Evolutionary conservation across 1,140 invertebrate species (phyloP).

Genomic region (Nautilus pompilius): DNA sequence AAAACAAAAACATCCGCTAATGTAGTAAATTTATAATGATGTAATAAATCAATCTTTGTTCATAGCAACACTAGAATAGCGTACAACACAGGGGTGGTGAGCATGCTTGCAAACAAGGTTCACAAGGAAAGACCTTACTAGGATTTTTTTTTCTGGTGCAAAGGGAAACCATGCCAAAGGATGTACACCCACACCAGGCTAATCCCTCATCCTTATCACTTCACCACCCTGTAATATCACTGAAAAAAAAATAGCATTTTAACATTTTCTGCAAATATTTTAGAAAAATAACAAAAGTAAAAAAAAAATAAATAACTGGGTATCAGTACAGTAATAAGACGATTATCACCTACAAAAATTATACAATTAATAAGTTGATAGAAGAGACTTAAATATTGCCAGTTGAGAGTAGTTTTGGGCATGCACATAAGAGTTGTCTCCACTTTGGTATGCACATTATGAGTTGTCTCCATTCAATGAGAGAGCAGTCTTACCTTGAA

Average conservation of each 20-base stretch:
- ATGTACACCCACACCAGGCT: too few relatives aligned
- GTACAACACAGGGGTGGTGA: too few relatives aligned
- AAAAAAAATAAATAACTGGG: neutral
- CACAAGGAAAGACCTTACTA: neutral
- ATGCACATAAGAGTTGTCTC: too few relatives aligned
- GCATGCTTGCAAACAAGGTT: neutral
- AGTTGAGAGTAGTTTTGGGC: too few relatives aligned
- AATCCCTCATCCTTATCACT: too few relatives aligned
- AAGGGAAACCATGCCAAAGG: too few relatives aligned
- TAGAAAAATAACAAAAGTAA: neutral
- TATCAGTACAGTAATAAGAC: neutral
- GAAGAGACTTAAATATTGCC: too few relatives aligned
- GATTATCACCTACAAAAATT: neutral
- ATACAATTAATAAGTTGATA: neutral
- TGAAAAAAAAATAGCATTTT: neutral
- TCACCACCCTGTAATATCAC: neutral
- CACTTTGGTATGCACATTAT: neutral
- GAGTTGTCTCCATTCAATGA: neutral
- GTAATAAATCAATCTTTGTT: neutral
- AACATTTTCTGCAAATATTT: neutral
- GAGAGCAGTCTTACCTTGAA: slow-evolving; percentile 34
- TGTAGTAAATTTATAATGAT: neutral
- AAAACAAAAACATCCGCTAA: neutral
- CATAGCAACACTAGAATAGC: neutral
- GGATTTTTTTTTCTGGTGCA: neutral